Percentiles rank a stretch among this genome's conserved stretches.
phyloP scores from a whole-genome alignment of 1,140 invertebrate genomes.

The Hycleus phaleratus region DNA sequence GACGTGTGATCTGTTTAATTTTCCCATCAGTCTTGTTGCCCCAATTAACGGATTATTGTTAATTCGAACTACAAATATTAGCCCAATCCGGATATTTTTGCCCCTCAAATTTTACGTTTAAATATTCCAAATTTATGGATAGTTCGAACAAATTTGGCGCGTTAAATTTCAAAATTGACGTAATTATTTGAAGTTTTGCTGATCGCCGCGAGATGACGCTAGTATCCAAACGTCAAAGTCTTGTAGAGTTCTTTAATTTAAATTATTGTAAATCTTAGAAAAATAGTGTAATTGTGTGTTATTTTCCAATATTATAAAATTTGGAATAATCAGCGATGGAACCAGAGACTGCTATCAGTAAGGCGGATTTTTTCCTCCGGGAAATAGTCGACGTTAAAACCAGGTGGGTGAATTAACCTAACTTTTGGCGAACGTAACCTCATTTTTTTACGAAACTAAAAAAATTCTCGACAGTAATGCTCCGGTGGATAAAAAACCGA shows the following conservation, averaged over 20 bases:
- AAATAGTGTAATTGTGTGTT: neutral
- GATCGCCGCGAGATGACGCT: no score
- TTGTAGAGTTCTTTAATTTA: neutral
- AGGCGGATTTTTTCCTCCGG: conserved; percentile 35
- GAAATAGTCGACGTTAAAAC: conserved; percentile 35
- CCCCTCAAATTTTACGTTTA: no score
- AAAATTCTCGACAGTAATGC: conserved; percentile 17
- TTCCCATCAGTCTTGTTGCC: no score
- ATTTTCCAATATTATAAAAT: neutral
- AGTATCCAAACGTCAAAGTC: no score
- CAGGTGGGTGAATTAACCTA: conserved; percentile 20
- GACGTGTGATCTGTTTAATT: no score
- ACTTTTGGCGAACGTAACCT: conserved; percentile 7
- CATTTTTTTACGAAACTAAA: conserved; percentile 7
- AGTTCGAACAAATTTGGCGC: no score
- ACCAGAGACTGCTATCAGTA: conserved; percentile 29
- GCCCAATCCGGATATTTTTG: no score
- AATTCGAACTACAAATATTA: no score
- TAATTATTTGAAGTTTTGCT: no score
- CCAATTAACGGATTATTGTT: no score
- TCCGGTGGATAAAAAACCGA: conserved; percentile 15
- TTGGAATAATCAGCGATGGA: neutral
- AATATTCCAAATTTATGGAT: no score
- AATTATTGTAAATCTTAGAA: neutral
- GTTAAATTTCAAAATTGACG: no score